These are phyloP conservation scores for Salvelinus fontinalis DNA, from an alignment of 2,113 vertebrate species.

Conservation along the genomic window DNA sequence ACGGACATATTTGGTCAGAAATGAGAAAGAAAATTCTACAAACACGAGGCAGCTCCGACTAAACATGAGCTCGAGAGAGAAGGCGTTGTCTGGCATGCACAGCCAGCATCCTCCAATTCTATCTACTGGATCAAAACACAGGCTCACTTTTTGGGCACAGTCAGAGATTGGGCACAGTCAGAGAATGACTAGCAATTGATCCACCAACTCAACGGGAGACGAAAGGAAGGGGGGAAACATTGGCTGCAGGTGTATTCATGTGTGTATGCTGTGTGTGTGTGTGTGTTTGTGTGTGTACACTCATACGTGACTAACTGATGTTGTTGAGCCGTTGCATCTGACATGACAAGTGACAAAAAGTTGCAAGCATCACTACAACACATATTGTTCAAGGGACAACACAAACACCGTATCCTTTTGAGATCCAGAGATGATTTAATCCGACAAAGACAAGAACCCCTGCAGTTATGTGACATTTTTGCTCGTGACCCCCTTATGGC, in stretches of 20 bases:
- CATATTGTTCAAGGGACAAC: too few species aligned
- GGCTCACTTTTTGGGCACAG: constrained; percentile 33
- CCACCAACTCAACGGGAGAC: not conserved
- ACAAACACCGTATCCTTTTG: too few species aligned
- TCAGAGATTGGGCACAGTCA: constrained; percentile 27
- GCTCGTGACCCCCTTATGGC: not conserved
- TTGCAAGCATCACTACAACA: too few species aligned
- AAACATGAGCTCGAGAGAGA: not conserved
- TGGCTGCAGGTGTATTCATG: too few species aligned
- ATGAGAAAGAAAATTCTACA: not conserved
- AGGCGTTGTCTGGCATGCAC: constrained; percentile 8
- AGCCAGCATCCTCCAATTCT: constrained; percentile 40
- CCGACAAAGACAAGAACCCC: not conserved
- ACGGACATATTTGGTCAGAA: not conserved
- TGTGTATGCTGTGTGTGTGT: too few species aligned
- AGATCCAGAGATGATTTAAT: too few species aligned
- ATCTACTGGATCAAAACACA: constrained; percentile 55
- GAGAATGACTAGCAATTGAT: too few species aligned
- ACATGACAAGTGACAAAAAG: too few species aligned
- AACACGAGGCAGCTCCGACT: not conserved
- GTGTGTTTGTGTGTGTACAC: too few species aligned
- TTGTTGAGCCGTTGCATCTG: constrained; percentile 7
- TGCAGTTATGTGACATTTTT: not conserved
- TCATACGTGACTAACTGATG: too few species aligned
- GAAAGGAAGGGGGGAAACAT: not conserved